Base-by-base conservation (phyloP, 1,140 invertebrate genomes). In the Achatina immaculata region DNA sequence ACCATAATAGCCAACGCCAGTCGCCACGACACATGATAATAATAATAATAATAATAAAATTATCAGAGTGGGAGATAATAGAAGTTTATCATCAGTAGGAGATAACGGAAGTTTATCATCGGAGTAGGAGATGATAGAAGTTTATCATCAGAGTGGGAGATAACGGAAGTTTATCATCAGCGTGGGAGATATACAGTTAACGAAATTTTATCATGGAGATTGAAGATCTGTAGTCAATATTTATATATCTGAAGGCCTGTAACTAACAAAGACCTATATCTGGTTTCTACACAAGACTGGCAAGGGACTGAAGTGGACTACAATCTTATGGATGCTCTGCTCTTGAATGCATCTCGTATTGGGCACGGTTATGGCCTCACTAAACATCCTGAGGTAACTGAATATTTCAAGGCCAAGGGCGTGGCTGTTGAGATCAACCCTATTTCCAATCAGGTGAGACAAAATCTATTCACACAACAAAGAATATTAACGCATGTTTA, bases 381-480 rank as follows among this genome's bases (percentile, higher is more conserved):
- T 38, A 71, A 71, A 28, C 68, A 71, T 42, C 68, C 68, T 4
- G 11, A 42, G 42, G 2, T 71, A 21, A n/a, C 40, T 6, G 68
- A 71, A 19, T 6, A 28, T 19, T 6, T 71, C 36, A 71, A 45
- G 36, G 36, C 14, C 1, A 40, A 24, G 42, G 36, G 36, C 0
- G 42, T 71, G 21, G 68, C 42, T 40, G n/a, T 71, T 0, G 68
- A 71, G 34, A 14, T 71, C 11, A 40, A 40, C 9, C 68, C 68
- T 42, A 28, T 71, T 7, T 71, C 68, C 38, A 71, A 71, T 45
- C 68, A 71, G 68, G 68, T 71, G 9, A 21, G 65, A n/a, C 51
- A 55, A 55, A 16, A n/a, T 55, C n/a, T 55, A n/a, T n/a, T n/a
- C n/a, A n/a, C n/a, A n/a, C n/a, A n/a, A n/a, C n/a, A n/a, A n/a